Evolutionary conservation across 2,797 vertebrate species (phyloP), one percentile per base, ranked within the genome.

Genomic region (Graptemys geographica): DNA sequence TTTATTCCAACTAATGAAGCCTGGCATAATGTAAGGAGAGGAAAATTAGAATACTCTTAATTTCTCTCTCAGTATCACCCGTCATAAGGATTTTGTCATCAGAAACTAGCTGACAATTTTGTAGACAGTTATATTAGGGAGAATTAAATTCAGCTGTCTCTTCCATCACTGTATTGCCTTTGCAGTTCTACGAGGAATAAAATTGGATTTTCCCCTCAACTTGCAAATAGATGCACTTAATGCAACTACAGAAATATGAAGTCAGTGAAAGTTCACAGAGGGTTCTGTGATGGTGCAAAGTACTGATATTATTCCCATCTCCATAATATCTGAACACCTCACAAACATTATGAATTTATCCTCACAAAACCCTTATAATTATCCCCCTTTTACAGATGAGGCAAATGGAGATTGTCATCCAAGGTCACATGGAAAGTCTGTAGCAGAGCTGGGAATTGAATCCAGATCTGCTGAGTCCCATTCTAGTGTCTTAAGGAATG

Each of bases 81-180:
- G n/a, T 78, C 59, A 89, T 86, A 86, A 95, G 44, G 79, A 83
- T 93, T 96, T 92, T 95, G 52, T 49, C 89, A 69, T 79, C 41
- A 79, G 57, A 76, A 79, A 56, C 72, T 89, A 57, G 15, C 65
- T 84, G 65, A 90, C 53, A 62, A 1, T 89, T 95, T 37, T 21
- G 19, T 85, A 94, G 91, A 41, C 55, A 51, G 31, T 53, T 62
- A 82, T 4, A 57, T 0, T 69, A 90, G 84, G n/a, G 53, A 69
- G 33, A 92, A 86, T 16, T 93, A 80, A 56, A 89, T 83, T 37
- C 81, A 79, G 81, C 51, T 88, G 69, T 80, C 11, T 69, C 72
- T 85, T 83, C 81, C 59, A 86, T 81, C 3, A 2, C 56, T 96
- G 37, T 80, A 81, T 94, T 94, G 81, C 16, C 88, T 90, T 78